phyloP scores from a whole-genome alignment of 2,113 vertebrate genomes.

The Pelmatolapia mariae region DNA sequence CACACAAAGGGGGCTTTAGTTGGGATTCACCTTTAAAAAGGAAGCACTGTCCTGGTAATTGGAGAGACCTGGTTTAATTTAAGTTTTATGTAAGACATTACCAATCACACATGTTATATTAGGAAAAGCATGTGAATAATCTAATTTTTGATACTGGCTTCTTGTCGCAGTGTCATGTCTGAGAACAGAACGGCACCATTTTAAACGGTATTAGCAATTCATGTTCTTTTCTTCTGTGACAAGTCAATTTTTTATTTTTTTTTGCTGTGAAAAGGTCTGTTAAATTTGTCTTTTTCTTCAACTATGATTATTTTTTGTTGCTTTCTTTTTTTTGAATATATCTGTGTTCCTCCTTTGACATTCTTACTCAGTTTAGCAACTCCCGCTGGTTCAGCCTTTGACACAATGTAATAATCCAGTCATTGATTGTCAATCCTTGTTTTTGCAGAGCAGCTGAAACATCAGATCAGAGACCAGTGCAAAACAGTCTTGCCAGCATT shows the following conservation, averaged over 20 bases:
- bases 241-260: neutral
- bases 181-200: neutral
- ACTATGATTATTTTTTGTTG: neutral
- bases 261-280: neutral
- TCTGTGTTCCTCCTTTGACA: neutral
- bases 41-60: neutral
- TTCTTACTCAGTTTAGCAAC: neutral
- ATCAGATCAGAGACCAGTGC: neutral
- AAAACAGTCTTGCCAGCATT: neutral
- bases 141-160: neutral
- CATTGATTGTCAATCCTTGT: neutral
- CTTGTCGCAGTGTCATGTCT: neutral
- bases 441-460: neutral
- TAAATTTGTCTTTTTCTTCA: neutral
- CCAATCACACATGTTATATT: neutral
- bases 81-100: neutral
- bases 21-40: neutral
- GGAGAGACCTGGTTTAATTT: neutral
- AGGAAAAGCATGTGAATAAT: neutral
- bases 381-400: neutral
- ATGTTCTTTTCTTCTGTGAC: neutral
- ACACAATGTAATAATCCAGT: neutral
- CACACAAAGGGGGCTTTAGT: neutral
- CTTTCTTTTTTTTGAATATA: neutral
- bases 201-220: neutral